Evolutionary conservation across 2,113 vertebrate genomes (phyloP).

Genomic region (Elephas maximus): DNA sequence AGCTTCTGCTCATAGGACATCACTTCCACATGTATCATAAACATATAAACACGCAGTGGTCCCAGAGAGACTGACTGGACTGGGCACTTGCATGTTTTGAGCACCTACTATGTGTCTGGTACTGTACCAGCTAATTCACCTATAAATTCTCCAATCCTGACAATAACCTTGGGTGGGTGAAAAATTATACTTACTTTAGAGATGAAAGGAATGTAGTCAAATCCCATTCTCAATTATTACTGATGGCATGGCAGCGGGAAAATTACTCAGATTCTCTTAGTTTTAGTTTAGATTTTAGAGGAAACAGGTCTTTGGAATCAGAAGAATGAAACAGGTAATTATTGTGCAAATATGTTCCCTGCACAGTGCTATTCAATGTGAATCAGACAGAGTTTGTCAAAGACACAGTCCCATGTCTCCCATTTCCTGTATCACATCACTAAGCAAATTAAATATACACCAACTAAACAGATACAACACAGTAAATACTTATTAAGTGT

Average conservation of each 20-base stretch:
- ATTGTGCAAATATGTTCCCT: too few species aligned
- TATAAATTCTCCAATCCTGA: fast-evolving
- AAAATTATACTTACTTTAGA: not conserved
- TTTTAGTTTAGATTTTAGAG: not conserved
- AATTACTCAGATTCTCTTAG: not conserved
- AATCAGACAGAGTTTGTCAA: not conserved
- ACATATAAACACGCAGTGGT: too few species aligned
- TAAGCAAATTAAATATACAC: not conserved
- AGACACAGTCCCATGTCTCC: fast-evolving
- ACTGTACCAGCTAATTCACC: too few species aligned
- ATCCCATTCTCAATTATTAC: not conserved
- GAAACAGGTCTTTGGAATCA: not conserved
- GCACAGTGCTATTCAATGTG: fast-evolving
- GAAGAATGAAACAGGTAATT: not conserved
- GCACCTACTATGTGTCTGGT: too few species aligned
- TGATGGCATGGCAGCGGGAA: not conserved
- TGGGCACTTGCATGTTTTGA: too few species aligned
- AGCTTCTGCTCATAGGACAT: too few species aligned
- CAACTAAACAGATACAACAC: not conserved
- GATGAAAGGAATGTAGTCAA: not conserved
- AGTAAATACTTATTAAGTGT: fast-evolving
- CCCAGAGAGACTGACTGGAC: too few species aligned
- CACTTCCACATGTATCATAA: too few species aligned
- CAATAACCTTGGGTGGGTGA: not conserved
- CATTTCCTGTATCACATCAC: fast-evolving